Conservation (phyloP, 2,113 vertebrate genomes). For the Crocuta crocuta region DNA sequence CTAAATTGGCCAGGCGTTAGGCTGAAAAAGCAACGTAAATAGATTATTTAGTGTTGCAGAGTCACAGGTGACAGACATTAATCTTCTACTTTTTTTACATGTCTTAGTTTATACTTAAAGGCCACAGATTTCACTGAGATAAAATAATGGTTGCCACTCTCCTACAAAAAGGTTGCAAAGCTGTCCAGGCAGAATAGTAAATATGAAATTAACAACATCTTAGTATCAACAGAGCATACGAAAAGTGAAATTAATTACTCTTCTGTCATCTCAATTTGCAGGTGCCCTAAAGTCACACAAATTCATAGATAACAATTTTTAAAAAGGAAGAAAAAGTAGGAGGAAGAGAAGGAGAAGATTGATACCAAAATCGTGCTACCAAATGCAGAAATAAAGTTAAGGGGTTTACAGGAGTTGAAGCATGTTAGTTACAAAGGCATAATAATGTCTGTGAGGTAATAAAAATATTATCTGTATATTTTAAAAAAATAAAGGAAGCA, state of each 20-base stretch:
- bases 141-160: neutral
- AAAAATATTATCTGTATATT: conserved; percentile 82
- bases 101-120: conserved; percentile 7
- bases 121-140: neutral
- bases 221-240: neutral
- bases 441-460: conserved; percentile 52
- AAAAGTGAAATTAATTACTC: neutral
- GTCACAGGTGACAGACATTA: neutral
- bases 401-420: neutral
- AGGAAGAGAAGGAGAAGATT: neutral
- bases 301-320: neutral
- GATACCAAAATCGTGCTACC: conserved; percentile 26
- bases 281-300: neutral
- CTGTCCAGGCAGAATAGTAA: neutral
- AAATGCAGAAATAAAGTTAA: conserved; percentile 22
- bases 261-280: neutral
- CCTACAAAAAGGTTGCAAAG: neutral
- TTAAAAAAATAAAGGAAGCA: conserved; percentile 84
- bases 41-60: neutral
- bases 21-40: neutral
- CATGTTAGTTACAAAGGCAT: conserved; percentile 4
- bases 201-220: neutral
- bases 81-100: neutral
- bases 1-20: neutral
- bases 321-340: neutral